phyloP scores from a whole-genome alignment of 2,113 vertebrate genomes.

The Protomyctophum bolini region DNA sequence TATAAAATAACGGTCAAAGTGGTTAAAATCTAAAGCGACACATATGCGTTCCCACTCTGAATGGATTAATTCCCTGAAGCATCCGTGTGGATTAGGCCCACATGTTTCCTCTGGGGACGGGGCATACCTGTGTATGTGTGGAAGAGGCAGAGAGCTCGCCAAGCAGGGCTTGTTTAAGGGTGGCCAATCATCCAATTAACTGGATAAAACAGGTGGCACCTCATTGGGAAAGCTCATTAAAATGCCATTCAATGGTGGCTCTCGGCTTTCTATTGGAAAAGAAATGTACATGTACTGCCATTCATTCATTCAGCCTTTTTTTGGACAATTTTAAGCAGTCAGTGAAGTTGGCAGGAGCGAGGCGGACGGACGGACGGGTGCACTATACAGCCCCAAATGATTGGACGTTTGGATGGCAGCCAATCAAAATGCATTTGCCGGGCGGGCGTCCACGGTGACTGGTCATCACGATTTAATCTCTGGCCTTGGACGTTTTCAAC shows the following conservation, averaged over 20 bases:
- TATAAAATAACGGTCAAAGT: too few species aligned
- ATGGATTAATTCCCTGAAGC: neutral
- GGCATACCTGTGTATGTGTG: neutral
- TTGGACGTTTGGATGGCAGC: constrained; percentile 58
- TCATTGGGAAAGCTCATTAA: constrained; percentile 75
- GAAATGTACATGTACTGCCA: constrained; percentile 54
- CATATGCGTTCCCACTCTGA: too few species aligned
- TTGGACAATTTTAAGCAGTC: constrained; percentile 54
- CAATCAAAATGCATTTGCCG: constrained; percentile 48
- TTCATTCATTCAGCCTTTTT: constrained; percentile 38
- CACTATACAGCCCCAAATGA: constrained; percentile 45
- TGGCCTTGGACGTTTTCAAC: constrained; percentile 52
- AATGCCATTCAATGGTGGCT: constrained; percentile 62
- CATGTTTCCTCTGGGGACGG: constrained; percentile 6
- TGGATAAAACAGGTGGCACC: constrained; percentile 75
- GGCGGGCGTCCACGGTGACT: constrained; percentile 33
- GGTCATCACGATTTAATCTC: constrained; percentile 51
- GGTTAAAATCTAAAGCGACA: too few species aligned
- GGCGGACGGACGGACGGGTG: neutral
- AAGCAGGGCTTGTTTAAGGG: constrained; percentile 65
- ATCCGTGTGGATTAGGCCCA: neutral
- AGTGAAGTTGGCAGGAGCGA: constrained; percentile 24
- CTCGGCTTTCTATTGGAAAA: constrained; percentile 59
- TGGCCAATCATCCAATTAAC: constrained; percentile 75
- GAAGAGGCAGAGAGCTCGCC: constrained; percentile 25